Evolutionary conservation across 2,888 invertebrate species (phyloP), one percentile per base, ranked within the genome.

Genomic region (Cetonia aurata): DNA sequence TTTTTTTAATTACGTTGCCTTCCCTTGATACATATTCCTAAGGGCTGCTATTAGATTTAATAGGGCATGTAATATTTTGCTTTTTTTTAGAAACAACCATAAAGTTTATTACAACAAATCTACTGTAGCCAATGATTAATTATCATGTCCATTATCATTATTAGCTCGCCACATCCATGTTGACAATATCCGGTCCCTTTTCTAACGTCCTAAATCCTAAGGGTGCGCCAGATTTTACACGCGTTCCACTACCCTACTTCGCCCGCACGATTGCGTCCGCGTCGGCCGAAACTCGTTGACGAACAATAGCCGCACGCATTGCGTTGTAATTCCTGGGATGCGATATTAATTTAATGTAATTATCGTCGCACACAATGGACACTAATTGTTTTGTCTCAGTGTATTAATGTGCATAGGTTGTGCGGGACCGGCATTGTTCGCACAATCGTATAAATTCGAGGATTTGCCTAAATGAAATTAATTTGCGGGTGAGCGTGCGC

Each of bases 331-430:
- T 65, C 50, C 33, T 15, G 62, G 31, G 15, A 65, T 65, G 50
- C 50, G 33, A 37, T 65, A 65, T 65, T 65, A 65, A 65, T 65
- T 65, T 50, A 65, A 65, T 65, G 62, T 65, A 37, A 65, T 65
- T 65, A 65, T 50, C 50, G 50, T 15, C 10, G 52, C 12, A 12
- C 17, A 65, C 50, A 65, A 50, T 50, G 62, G 62, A 65, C 50
- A 50, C 50, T 62, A 65, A 65, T 65, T 37, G 62, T 41, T 62
- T 50, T 37, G 37, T 31, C 37, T 41, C 50, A 12, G 41, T 52
- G 37, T 65, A 65, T 65, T 65, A 50, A 65, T 50, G 62, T 50
- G 37, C 37, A 50, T 48, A 59, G 52, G 52, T 52, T 19, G 25
- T 25, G 19, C 25, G 17, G 19, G 19, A 17, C 52, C 46, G 46